A percentile compares a stretch with the other conserved stretches of the same genome.
phyloP scores from a whole-genome alignment of 2,797 vertebrate species.

The Acropternis orthonyx region DNA sequence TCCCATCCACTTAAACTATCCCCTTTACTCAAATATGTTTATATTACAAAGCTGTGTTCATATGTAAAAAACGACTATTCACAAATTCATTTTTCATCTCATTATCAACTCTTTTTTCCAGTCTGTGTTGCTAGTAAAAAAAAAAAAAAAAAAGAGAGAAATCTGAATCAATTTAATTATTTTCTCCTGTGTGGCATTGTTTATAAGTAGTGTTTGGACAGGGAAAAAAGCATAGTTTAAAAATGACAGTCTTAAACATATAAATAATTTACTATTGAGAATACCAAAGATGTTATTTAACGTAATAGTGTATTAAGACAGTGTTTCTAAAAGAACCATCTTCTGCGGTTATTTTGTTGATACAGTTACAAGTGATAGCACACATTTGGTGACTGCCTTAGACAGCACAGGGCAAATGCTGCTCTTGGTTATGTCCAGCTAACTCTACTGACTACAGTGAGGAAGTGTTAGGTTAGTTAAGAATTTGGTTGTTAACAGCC shows the following conservation, averaged over 20 bases:
- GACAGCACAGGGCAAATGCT: not conserved
- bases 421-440: not conserved
- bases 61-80: slow-evolving; percentile 26
- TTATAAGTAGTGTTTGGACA: slow-evolving; percentile 42
- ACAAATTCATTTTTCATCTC: slow-evolving; percentile 32
- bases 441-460: not conserved
- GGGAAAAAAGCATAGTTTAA: slow-evolving; percentile 50
- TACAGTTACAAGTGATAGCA: slow-evolving; percentile 27
- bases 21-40: slow-evolving; percentile 41
- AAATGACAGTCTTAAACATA: slow-evolving; percentile 46
- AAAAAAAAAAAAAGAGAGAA: not conserved
- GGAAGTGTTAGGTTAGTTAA: slow-evolving; percentile 40
- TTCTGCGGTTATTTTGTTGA: slow-evolving; percentile 40
- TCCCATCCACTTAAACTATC: slow-evolving; percentile 40
- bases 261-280: slow-evolving; percentile 58
- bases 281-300: slow-evolving; percentile 52
- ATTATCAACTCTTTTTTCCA: slow-evolving; percentile 12
- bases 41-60: slow-evolving; percentile 20
- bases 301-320: not conserved
- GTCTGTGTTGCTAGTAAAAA: not conserved
- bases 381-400: slow-evolving; percentile 1
- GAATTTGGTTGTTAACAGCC: slow-evolving; percentile 44
- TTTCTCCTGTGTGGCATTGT: slow-evolving; percentile 51
- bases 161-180: slow-evolving; percentile 22
- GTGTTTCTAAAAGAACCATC: not conserved